Evolutionary conservation across 92 coral and sea anemone species (phyloP).

Genomic region (Porites lobata): DNA sequence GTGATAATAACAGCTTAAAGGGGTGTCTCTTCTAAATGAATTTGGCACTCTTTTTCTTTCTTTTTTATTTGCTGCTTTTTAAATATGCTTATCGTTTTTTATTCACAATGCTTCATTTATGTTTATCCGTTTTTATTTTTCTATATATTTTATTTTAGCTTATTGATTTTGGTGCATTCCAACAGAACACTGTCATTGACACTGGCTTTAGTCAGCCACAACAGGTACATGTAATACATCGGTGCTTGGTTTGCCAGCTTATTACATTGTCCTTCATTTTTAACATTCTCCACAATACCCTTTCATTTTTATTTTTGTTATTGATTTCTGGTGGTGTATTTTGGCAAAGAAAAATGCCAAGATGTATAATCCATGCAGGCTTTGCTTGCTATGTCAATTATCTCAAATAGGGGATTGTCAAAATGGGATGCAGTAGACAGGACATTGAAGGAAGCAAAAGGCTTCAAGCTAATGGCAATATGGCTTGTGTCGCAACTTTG

Average conservation of each 20-base stretch:
- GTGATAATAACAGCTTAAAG: background rate
- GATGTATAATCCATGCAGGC: no score
- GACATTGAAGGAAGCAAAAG: no score
- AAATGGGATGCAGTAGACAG: no score
- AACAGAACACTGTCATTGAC: conserved; percentile 53
- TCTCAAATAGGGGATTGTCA: no score
- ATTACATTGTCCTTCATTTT: background rate
- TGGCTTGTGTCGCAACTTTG: no score
- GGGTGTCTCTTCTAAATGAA: background rate
- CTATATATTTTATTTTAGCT: conserved; percentile 59
- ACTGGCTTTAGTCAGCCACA: conserved; percentile 70
- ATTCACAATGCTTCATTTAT: background rate
- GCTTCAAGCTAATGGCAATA: no score
- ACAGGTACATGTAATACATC: conserved; percentile 28
- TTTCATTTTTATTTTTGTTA: no score
- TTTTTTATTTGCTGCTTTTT: background rate
- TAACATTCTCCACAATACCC: background rate
- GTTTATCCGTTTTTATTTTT: conserved; percentile 4
- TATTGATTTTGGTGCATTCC: conserved; percentile 86
- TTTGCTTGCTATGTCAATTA: no score
- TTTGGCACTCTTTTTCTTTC: background rate
- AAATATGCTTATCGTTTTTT: background rate
- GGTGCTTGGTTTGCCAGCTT: background rate
- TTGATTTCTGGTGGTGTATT: no score
- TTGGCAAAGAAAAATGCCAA: no score